Percentiles rank a stretch among this genome's conserved stretches.
Conservation (phyloP, 2,113 vertebrate species). For the Holacanthus passer region DNA sequence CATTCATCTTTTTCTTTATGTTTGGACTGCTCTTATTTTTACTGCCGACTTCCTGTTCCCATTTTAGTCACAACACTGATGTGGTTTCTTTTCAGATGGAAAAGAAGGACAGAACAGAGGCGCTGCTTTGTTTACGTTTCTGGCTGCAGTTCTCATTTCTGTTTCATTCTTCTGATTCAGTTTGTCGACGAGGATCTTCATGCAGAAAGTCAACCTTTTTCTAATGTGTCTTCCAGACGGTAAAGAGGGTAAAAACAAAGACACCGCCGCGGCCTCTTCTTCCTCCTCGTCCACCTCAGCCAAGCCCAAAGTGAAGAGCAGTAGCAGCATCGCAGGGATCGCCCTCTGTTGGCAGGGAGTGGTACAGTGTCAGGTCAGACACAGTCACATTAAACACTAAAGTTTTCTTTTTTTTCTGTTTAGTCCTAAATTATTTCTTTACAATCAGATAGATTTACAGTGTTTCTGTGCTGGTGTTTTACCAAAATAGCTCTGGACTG, state of each 20-base stretch:
- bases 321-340: constrained; percentile 85
- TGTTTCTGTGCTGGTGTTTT: too few species aligned
- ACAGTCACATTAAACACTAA: not conserved
- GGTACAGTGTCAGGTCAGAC: constrained; percentile 86
- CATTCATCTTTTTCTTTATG: constrained; percentile 43
- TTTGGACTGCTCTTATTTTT: constrained; percentile 48
- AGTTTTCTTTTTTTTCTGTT: not conserved
- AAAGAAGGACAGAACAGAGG: constrained; percentile 64
- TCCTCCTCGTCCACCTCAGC: constrained; percentile 65
- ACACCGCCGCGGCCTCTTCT: constrained; percentile 47
- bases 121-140: constrained; percentile 35
- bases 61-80: not conserved
- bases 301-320: constrained; percentile 75
- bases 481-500: too few species aligned
- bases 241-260: constrained; percentile 87
- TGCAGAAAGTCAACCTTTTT: too few species aligned
- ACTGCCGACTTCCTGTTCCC: constrained; percentile 24
- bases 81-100: constrained; percentile 75
- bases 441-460: too few species aligned
- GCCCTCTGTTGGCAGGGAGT: constrained; percentile 89
- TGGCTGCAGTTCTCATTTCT: constrained; percentile 39
- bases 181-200: fast-evolving
- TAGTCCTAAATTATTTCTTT: not conserved
- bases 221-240: constrained; percentile 79
- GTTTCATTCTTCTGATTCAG: not conserved